Evolutionary conservation across 2,797 vertebrate genomes (phyloP).

Genomic region (Hephaestus fuliginosus): DNA sequence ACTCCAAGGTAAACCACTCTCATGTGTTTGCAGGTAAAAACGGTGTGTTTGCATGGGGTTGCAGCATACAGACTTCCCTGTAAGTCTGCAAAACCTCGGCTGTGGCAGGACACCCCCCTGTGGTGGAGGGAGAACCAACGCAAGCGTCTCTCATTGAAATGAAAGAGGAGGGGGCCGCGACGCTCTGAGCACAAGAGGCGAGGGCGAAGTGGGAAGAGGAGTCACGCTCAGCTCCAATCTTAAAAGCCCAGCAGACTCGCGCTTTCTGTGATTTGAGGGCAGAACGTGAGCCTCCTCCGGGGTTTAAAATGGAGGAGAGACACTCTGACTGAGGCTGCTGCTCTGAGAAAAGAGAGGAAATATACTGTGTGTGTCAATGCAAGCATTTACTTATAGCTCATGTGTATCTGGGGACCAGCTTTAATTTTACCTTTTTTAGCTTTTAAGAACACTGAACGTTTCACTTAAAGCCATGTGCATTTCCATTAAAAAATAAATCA

Average conservation of each 20-base stretch:
- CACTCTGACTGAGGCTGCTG: neutral
- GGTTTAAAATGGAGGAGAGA: constrained; percentile 31
- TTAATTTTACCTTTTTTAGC: constrained; percentile 23
- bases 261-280: constrained; percentile 28
- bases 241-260: constrained; percentile 29
- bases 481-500: neutral
- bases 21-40: neutral
- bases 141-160: no score
- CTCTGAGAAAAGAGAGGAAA: neutral
- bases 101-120: no score
- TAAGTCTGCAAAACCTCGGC: no score
- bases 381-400: neutral
- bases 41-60: neutral
- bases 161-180: neutral
- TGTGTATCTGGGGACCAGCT: constrained; percentile 11
- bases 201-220: neutral
- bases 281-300: constrained; percentile 16
- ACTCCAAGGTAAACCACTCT: neutral
- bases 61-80: no score
- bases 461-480: neutral
- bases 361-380: neutral
- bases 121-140: no score
- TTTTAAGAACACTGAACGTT: constrained; percentile 10
- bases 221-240: neutral
- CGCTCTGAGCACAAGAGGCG: neutral